Percentiles rank a stretch among this genome's conserved stretches.
Conservation (phyloP, 1,140 invertebrate genomes). For the Drosophila kohkoa region DNA sequence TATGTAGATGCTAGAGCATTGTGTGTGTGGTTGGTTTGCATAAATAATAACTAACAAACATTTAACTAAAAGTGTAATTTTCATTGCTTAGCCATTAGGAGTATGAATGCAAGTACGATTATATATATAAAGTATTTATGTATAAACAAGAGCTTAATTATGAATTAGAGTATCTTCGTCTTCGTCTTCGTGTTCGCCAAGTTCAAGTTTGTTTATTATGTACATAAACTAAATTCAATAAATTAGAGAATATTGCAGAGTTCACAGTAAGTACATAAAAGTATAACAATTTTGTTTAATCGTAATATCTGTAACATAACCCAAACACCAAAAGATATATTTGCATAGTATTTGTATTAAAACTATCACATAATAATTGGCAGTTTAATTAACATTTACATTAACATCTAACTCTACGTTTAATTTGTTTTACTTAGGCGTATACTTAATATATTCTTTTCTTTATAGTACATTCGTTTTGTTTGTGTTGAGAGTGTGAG, state of each 20-base stretch:
- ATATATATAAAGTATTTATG: constrained; percentile 5
- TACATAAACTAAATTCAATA: constrained; percentile 73
- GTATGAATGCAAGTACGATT: constrained; percentile 14
- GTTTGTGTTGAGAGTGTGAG: background rate
- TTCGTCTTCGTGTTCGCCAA: background rate
- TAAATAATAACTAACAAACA: constrained; percentile 83
- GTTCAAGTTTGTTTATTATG: constrained; percentile 42
- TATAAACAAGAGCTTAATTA: constrained; percentile 51
- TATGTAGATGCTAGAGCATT: constrained; percentile 63
- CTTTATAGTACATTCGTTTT: constrained; percentile 37
- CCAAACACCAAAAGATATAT: constrained; percentile 70
- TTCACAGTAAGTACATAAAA: constrained; percentile 45
- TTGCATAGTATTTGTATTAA: constrained; percentile 60
- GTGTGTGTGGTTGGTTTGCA: constrained; percentile 45
- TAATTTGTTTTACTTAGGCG: constrained; percentile 49
- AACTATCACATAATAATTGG: constrained; percentile 83
- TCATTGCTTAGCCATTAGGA: constrained; percentile 11
- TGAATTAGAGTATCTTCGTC: constrained; percentile 50
- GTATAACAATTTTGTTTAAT: constrained; percentile 41
- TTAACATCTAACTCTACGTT: constrained; percentile 35
- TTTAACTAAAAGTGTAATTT: constrained; percentile 71
- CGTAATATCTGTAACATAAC: constrained; percentile 62
- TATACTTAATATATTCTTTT: constrained; percentile 14
- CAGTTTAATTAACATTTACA: constrained; percentile 69
- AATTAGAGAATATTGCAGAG: constrained; percentile 79